These are phyloP conservation scores for Campylorhamphus procurvoides DNA, from an alignment of 2,113 vertebrate species.

Conservation along the genomic window DNA sequence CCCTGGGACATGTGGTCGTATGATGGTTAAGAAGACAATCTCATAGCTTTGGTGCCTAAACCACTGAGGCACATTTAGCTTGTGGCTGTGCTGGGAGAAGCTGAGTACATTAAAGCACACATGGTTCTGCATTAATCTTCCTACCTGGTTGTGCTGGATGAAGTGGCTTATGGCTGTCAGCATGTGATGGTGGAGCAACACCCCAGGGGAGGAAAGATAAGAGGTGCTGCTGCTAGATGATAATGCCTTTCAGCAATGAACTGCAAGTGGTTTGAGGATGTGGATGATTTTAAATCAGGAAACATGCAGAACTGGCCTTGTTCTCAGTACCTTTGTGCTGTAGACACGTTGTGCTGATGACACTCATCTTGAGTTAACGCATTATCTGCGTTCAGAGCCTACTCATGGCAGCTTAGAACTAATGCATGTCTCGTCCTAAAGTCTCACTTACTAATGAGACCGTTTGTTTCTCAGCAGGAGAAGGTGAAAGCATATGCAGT, in stretches of 20 bases:
- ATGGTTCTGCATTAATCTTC: neutral
- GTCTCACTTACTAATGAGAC: slow-evolving; percentile 25
- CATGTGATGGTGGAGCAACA: neutral
- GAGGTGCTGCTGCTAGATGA: neutral
- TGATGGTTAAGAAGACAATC: neutral
- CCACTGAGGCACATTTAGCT: neutral
- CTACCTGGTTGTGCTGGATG: neutral
- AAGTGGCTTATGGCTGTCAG: neutral
- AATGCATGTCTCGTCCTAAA: neutral
- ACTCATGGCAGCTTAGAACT: neutral
- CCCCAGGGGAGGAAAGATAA: neutral
- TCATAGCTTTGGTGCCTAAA: neutral
- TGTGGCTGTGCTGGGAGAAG: neutral
- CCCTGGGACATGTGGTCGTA: neutral
- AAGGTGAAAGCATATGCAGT: neutral
- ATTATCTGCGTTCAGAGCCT: slow-evolving; percentile 8
- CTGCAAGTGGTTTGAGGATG: neutral
- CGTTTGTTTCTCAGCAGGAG: slow-evolving; percentile 14
- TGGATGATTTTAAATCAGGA: slow-evolving; percentile 33
- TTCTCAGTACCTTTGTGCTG: slow-evolving; percentile 12
- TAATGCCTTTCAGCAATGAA: neutral
- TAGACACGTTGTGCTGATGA: neutral
- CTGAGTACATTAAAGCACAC: neutral
- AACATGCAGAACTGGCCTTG: neutral
- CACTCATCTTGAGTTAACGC: slow-evolving; percentile 31